These are phyloP conservation scores for Drosophila pruinosa DNA, from an alignment of 1,140 invertebrate genomes.

Conservation along the genomic window DNA sequence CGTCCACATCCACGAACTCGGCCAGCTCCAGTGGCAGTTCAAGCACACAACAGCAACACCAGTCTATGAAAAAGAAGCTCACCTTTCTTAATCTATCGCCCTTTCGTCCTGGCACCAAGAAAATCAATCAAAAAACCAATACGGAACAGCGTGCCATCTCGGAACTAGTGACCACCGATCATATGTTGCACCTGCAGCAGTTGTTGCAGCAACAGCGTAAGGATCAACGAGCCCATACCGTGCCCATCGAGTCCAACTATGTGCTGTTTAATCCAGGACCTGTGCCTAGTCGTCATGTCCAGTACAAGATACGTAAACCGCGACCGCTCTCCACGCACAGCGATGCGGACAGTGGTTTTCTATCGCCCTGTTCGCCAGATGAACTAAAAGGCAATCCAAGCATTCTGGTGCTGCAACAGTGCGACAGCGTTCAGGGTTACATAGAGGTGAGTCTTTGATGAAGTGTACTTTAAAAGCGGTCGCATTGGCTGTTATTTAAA, in stretches of 20 bases:
- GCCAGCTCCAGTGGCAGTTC: slow-evolving; percentile 58
- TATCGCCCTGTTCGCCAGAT: slow-evolving; percentile 80
- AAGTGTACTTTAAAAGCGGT: too few relatives aligned
- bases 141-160: slow-evolving; percentile 62
- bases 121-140: slow-evolving; percentile 13
- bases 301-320: slow-evolving; percentile 78
- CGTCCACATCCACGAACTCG: slow-evolving; percentile 73
- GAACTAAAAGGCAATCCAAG: slow-evolving; percentile 73
- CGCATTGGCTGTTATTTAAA: too few relatives aligned
- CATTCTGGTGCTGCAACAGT: slow-evolving; percentile 80
- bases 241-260: slow-evolving; percentile 80
- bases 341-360: slow-evolving; percentile 82
- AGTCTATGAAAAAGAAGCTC: slow-evolving; percentile 61
- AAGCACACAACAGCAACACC: slow-evolving; percentile 48
- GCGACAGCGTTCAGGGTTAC: slow-evolving; percentile 81
- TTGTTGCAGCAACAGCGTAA: slow-evolving; percentile 53
- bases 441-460: slow-evolving; percentile 74
- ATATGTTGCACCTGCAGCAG: slow-evolving; percentile 74
- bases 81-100: slow-evolving; percentile 78
- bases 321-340: slow-evolving; percentile 77
- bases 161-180: slow-evolving; percentile 69
- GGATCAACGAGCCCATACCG: slow-evolving; percentile 69
- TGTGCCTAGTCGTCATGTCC: slow-evolving; percentile 79
- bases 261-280: slow-evolving; percentile 80
- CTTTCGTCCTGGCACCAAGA: slow-evolving; percentile 55